A percentile compares a stretch with the other conserved stretches of the same genome.
Conservation (phyloP, 2,888 invertebrate genomes). For the Drosophila meridionalis region DNA sequence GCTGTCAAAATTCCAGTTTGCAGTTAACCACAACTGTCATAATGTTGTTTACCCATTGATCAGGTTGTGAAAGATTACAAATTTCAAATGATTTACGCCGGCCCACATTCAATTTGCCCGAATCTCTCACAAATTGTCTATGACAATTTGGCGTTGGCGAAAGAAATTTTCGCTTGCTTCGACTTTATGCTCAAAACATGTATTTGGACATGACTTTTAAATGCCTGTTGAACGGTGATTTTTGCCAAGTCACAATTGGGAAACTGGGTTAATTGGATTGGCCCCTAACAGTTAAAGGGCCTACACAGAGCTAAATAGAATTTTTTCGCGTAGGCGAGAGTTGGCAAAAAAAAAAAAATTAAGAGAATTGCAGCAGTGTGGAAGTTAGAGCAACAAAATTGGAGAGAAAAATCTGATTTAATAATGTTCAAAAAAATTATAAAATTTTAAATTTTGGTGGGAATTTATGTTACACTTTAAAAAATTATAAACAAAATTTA, state of each 20-base stretch:
- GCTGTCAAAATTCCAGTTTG: conserved; percentile 22
- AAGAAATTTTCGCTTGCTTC: conserved; percentile 55
- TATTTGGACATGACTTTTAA: conserved; percentile 67
- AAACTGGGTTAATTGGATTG: conserved; percentile 77
- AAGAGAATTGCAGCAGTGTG: neutral
- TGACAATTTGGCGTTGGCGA: conserved; percentile 55
- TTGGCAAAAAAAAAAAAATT: neutral
- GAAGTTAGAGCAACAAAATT: neutral
- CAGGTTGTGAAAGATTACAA: conserved; percentile 40
- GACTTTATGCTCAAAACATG: conserved; percentile 62
- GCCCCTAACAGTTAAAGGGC: conserved; percentile 57
- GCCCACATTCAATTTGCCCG: conserved; percentile 65
- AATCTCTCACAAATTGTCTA: conserved; percentile 31
- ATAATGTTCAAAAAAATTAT: neutral
- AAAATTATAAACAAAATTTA: too few relatives aligned
- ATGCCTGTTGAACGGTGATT: conserved; percentile 30
- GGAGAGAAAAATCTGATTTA: neutral
- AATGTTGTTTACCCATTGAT: conserved; percentile 50
- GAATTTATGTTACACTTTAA: neutral
- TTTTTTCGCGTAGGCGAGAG: conserved; percentile 46
- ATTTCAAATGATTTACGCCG: conserved; percentile 47
- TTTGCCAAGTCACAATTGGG: conserved; percentile 54
- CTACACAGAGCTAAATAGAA: conserved; percentile 26
- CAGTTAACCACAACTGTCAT: conserved; percentile 33
- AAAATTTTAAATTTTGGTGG: neutral